Conservation (phyloP, 1,140 invertebrate genomes). For the Xylocopa sonorina region DNA sequence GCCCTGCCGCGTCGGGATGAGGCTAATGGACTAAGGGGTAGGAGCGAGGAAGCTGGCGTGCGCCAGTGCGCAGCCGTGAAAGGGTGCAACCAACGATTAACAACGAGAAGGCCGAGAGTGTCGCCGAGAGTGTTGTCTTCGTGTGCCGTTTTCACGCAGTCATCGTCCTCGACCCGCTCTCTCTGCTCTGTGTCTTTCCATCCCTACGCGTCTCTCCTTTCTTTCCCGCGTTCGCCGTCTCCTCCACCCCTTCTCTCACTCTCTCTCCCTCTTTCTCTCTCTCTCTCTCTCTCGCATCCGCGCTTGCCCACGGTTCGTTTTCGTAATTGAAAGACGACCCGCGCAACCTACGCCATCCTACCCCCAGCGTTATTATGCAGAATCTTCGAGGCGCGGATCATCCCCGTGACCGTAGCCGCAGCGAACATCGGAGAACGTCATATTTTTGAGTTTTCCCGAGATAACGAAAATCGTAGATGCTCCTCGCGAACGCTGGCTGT, state of each 20-base stretch:
- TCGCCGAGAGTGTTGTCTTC: constrained; percentile 74
- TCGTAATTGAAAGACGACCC: constrained; percentile 65
- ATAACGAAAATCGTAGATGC: not conserved
- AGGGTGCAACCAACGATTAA: constrained; percentile 79
- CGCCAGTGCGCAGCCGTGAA: constrained; percentile 66
- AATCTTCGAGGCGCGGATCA: constrained; percentile 28
- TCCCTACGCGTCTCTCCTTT: not conserved
- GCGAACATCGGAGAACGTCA: not conserved
- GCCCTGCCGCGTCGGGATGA: constrained; percentile 64
- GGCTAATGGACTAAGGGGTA: constrained; percentile 77
- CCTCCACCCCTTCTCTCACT: not conserved
- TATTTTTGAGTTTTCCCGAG: too few species aligned
- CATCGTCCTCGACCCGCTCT: constrained; percentile 62
- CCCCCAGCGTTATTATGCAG: constrained; percentile 27
- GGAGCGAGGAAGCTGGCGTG: constrained; percentile 69
- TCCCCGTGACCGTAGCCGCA: constrained; percentile 7
- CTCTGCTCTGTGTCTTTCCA: constrained; percentile 15
- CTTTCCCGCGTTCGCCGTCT: not conserved
- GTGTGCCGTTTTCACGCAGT: constrained; percentile 66
- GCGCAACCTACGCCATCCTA: not conserved
- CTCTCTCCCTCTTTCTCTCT: not conserved
- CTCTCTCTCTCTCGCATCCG: not conserved
- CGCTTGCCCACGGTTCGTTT: constrained; percentile 39
- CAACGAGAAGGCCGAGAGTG: constrained; percentile 73
- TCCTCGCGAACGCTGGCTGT: too few species aligned